Evolutionary conservation across 2,113 vertebrate species (phyloP), one percentile per base, ranked within the genome.

Genomic region (Toxostoma redivivum): DNA sequence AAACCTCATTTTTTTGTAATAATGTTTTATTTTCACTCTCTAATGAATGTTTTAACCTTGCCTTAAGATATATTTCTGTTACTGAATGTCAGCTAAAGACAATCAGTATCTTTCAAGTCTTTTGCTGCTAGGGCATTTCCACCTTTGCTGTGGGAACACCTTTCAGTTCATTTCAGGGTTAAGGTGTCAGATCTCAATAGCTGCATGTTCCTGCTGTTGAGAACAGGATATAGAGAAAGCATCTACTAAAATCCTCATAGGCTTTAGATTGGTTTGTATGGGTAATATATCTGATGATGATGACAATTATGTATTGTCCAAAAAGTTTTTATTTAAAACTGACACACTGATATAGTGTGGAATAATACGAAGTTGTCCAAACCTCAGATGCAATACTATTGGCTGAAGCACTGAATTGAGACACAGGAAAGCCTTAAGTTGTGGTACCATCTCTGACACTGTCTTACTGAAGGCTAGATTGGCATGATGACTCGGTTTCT

Each of bases 1-100:
- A 92, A 95, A 90, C 74, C 79, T 96, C 57, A 44, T 37, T 40
- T 89, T 94, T 94, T 82, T 77, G 64, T 90, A 86, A 61, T 61
- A 44, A 25, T 84, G 70, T 91, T 95, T 90, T 87, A 86, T 94
- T 92, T 93, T 77, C 40, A 45, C 17, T 79, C 64, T 91, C 88
- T 79, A 84, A 89, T 95, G 38, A 79, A 67, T 33, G 60, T 64
- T 87, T 94, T 65, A 90, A 82, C 85, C 57, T 93, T 90, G 73
- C 87, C 89, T 70, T 53, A 86, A 94, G 90, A 74, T 79, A 57
- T 77, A 72, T 60, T 84, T 70, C 61, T 94, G 54, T 69, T 89
- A 79, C 33, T 69, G 64, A 80, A 23, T 9, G 14, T 78, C 92
- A 92, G 12, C 42, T 54, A 81, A 66, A 84, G 56, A 60, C 54